These are phyloP conservation scores for Clarias magur DNA, from an alignment of 2,113 vertebrate genomes.

Conservation along the genomic window DNA sequence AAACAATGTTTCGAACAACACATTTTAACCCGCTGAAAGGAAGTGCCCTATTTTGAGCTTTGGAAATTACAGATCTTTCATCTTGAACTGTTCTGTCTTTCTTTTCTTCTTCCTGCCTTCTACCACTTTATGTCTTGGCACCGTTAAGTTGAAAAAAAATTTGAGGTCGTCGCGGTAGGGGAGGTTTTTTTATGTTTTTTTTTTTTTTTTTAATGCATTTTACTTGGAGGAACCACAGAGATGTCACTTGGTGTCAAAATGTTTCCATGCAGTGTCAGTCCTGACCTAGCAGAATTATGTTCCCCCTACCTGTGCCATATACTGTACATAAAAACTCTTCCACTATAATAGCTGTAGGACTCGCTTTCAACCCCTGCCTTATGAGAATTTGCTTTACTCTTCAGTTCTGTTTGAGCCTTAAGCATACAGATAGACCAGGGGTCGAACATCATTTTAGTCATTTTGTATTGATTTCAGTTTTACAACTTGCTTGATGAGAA, in stretches of 20 bases:
- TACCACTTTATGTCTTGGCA: not conserved
- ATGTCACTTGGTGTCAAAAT: constrained; percentile 12
- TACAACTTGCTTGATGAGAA: too few relatives aligned
- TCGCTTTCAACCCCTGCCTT: not conserved
- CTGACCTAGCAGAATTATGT: not conserved
- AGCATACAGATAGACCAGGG: not conserved
- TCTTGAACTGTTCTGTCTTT: not conserved
- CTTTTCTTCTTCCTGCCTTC: constrained; percentile 4
- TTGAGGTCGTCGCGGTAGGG: constrained; percentile 1
- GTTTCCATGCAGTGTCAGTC: not conserved
- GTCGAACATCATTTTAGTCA: not conserved
- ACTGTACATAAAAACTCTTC: not conserved
- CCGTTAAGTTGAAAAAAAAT: constrained; percentile 10
- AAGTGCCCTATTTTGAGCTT: constrained; percentile 38
- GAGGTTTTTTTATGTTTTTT: not conserved
- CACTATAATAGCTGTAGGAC: not conserved
- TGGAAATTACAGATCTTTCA: constrained; percentile 41
- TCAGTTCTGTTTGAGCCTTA: not conserved
- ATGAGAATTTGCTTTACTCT: not conserved
- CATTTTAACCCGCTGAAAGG: constrained; percentile 37
- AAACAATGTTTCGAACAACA: constrained; percentile 36
- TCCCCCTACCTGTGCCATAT: constrained; percentile 8
- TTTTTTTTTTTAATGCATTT: not conserved
- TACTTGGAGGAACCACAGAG: not conserved
- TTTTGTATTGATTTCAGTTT: not conserved